Base-by-base conservation (phyloP, 2,113 vertebrate species). In the Aphyosemion australe region DNA sequence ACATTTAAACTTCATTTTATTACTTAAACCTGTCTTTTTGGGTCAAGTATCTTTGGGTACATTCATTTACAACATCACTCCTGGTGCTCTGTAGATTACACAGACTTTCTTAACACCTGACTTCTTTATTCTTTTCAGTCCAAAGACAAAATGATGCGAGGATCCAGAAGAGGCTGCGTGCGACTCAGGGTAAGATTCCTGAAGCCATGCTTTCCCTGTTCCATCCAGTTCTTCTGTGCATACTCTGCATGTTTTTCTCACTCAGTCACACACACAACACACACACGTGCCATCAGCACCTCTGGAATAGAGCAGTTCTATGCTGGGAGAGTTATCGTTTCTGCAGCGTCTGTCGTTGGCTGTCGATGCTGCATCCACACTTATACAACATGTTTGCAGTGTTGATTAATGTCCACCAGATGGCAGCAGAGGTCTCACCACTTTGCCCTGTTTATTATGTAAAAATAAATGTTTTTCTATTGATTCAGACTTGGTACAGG, bases 121-220 rank as follows among this genome's bases (percentile, higher is more conserved):
- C 16, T 41, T 37, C 8, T 37, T 76, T 70, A 12, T 69, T 55
- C 60, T 82, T 2, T 41, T 76, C 91, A 99, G 97, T 99, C 97
- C 61, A 99, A 99, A 86, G 97, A 99, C 90, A 99, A 99, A 91
- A 99, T 99, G 97, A 99, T 99, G 97, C 94, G 97, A 90, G 97
- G 97, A 57, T 99, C 97, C 69, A 95, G 97, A 86, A 93, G 97
- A 93, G 97, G 97, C 51, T 99, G 97, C 72, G 97, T 99, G 78
- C 94, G 97, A 87, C 95, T 99, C 72, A 92, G 95, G 91, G 97
- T 96, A 88, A 94, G 95, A 48, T 16, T 51, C 42, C 43, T 19
- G 11, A 45, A 8, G 5, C 0, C n/a, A 26, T 26, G 26, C 26
- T 26, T 5, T 5, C 5, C 3, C 26, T 26, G 26, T 26, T 26